Percentiles rank a stretch among this genome's conserved stretches.
phyloP scores from a whole-genome alignment of 2,113 vertebrate species.

The Brachyistius frenatus region DNA sequence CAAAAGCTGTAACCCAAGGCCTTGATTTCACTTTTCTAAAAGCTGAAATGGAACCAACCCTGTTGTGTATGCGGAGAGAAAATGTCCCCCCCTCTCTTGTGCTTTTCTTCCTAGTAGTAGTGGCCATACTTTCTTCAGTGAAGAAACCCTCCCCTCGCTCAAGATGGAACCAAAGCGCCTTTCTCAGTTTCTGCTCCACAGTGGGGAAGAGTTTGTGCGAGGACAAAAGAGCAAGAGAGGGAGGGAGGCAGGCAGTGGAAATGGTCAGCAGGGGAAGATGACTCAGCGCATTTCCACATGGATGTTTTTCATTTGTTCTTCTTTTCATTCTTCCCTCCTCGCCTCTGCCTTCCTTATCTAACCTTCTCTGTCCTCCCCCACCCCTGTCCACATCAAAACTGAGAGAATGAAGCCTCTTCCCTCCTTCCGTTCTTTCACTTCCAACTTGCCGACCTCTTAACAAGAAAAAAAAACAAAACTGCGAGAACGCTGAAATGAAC shows the following conservation, averaged over 20 bases:
- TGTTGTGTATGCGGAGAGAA: conserved; percentile 61
- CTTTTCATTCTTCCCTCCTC: conserved; percentile 60
- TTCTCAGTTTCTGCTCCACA: conserved; percentile 59
- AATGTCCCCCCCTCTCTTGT: conserved; percentile 52
- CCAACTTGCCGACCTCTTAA: conserved; percentile 53
- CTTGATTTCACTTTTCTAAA: conserved; percentile 41
- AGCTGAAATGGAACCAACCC: conserved; percentile 49
- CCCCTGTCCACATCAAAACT: conserved; percentile 39
- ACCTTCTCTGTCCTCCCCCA: conserved; percentile 48
- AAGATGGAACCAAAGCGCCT: conserved; percentile 78
- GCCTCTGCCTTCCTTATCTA: conserved; percentile 67
- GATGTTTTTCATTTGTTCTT: conserved; percentile 74
- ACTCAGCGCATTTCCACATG: conserved; percentile 69
- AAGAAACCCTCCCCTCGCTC: conserved; percentile 75
- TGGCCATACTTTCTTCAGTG: conserved; percentile 84
- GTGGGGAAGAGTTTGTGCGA: conserved; percentile 61
- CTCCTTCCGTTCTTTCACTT: conserved; percentile 27
- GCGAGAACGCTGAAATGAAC: conserved; percentile 53
- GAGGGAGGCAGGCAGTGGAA: conserved; percentile 47
- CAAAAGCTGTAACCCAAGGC: conserved; percentile 37
- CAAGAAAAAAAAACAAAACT: conserved; percentile 35
- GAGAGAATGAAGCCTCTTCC: conserved; percentile 50
- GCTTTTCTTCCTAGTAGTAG: conserved; percentile 68
- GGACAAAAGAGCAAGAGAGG: conserved; percentile 48
- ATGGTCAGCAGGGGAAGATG: conserved; percentile 56